phyloP scores from a whole-genome alignment of 2,888 invertebrate genomes.

The Conops quadrifasciatus region DNA sequence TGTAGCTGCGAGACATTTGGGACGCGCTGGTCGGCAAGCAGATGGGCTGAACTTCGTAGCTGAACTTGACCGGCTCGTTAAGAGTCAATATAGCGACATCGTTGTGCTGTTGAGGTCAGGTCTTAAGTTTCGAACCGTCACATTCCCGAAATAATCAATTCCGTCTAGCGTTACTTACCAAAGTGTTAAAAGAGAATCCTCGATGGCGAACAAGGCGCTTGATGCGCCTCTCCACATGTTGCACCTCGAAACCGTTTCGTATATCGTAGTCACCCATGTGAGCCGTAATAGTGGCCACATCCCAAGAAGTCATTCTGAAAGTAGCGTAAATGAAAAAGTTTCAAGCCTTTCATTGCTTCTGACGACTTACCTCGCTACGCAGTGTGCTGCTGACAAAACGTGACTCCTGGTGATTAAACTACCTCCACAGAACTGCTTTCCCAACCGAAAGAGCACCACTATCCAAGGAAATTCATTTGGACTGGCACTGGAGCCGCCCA shows the following conservation, averaged over 20 bases:
- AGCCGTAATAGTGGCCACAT: slow-evolving; percentile 83
- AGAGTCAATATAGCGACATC: slow-evolving; percentile 84
- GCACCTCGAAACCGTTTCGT: slow-evolving; percentile 76
- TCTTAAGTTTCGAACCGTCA: too few species aligned
- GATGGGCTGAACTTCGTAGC: slow-evolving; percentile 77
- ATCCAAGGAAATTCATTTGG: slow-evolving; percentile 88
- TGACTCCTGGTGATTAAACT: slow-evolving; percentile 80
- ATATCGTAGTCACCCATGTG: slow-evolving; percentile 87
- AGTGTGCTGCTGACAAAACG: slow-evolving; percentile 86
- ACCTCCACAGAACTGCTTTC: slow-evolving; percentile 88
- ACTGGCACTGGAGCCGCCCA: slow-evolving; percentile 84
- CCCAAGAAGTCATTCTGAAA: slow-evolving; percentile 83
- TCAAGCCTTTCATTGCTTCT: not conserved
- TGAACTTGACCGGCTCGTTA: slow-evolving; percentile 78
- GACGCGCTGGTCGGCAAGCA: slow-evolving; percentile 73
- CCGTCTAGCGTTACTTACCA: slow-evolving; percentile 69
- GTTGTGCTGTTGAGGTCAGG: slow-evolving; percentile 73
- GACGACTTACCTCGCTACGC: slow-evolving; percentile 81
- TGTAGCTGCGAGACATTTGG: slow-evolving; percentile 68
- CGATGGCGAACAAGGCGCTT: slow-evolving; percentile 85
- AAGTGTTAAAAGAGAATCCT: slow-evolving; percentile 82
- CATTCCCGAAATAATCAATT: too few species aligned
- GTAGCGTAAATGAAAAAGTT: not conserved
- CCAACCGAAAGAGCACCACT: slow-evolving; percentile 82
- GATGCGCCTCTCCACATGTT: slow-evolving; percentile 80